phyloP scores from a whole-genome alignment of 2,797 vertebrate species.

The Discoglossus pictus region DNA sequence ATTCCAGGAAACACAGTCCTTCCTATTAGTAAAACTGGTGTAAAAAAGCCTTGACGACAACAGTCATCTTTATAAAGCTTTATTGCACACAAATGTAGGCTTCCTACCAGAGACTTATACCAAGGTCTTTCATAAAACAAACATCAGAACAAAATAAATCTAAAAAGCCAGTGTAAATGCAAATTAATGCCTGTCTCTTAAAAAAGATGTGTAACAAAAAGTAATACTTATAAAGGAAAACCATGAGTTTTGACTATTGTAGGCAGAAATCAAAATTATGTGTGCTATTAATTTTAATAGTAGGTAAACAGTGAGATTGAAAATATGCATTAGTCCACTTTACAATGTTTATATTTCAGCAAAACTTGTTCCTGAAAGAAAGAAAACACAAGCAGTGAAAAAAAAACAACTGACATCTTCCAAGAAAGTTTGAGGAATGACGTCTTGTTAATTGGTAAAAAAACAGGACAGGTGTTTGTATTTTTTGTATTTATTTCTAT shows the following conservation, averaged over 20 bases:
- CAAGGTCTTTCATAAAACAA: slow-evolving; percentile 52
- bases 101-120: slow-evolving; percentile 46
- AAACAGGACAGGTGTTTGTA: too few relatives aligned
- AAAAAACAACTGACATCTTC: slow-evolving; percentile 61
- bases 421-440: slow-evolving; percentile 59
- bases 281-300: slow-evolving; percentile 90
- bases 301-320: slow-evolving; percentile 75
- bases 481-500: too few relatives aligned
- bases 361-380: slow-evolving; percentile 75
- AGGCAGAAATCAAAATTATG: slow-evolving; percentile 87
- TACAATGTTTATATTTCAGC: slow-evolving; percentile 81
- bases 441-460: slow-evolving; percentile 11
- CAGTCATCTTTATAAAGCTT: slow-evolving; percentile 23
- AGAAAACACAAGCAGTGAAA: slow-evolving; percentile 69
- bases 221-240: slow-evolving; percentile 80
- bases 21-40: slow-evolving; percentile 38
- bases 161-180: slow-evolving; percentile 57
- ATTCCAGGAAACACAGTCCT: slow-evolving; percentile 25
- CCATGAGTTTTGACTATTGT: slow-evolving; percentile 81
- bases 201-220: slow-evolving; percentile 80
- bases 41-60: slow-evolving; percentile 32
- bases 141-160: slow-evolving; percentile 51
- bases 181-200: slow-evolving; percentile 75
- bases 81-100: slow-evolving; percentile 45
- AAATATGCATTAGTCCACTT: slow-evolving; percentile 86